Evolutionary conservation across 2,888 invertebrate genomes (phyloP).

Genomic region (Ectemnius lituratus): DNA sequence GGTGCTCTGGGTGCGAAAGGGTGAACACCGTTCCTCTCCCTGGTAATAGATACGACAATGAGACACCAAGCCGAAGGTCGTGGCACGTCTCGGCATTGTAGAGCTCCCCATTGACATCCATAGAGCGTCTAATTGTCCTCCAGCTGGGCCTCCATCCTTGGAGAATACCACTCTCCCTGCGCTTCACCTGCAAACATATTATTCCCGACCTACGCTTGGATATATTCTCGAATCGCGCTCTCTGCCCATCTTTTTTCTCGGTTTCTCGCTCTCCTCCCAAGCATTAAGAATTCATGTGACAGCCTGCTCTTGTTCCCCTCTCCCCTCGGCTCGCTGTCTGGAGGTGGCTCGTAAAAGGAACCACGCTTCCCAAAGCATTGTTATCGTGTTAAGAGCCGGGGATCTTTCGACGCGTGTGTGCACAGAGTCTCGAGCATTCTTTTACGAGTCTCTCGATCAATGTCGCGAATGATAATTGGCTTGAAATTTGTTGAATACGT

Average conservation of each 20-base stretch:
- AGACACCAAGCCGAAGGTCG: constrained; percentile 56
- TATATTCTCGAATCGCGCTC: background rate
- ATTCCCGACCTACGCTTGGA: constrained; percentile 4
- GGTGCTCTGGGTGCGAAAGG: constrained; percentile 9
- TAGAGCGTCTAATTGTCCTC: constrained; percentile 58
- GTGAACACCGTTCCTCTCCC: constrained; percentile 13
- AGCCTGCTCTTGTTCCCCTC: background rate
- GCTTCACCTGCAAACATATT: background rate
- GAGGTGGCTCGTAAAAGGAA: too few species aligned
- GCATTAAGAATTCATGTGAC: constrained; percentile 4
- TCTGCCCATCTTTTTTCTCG: background rate
- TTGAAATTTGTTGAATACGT: too few species aligned
- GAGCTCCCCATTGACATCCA: constrained; percentile 55
- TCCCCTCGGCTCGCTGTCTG: background rate
- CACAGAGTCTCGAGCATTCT: too few species aligned
- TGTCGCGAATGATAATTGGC: too few species aligned
- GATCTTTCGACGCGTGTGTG: too few species aligned
- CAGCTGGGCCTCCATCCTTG: constrained; percentile 36
- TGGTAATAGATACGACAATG: constrained; percentile 60
- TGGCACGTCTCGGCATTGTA: constrained; percentile 56
- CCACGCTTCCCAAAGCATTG: too few species aligned
- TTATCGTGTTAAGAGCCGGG: too few species aligned
- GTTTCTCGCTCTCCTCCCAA: background rate
- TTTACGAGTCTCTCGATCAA: too few species aligned
- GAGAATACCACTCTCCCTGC: constrained; percentile 35